phyloP scores from a whole-genome alignment of 2,888 invertebrate species.

The Melanophora roralis region DNA sequence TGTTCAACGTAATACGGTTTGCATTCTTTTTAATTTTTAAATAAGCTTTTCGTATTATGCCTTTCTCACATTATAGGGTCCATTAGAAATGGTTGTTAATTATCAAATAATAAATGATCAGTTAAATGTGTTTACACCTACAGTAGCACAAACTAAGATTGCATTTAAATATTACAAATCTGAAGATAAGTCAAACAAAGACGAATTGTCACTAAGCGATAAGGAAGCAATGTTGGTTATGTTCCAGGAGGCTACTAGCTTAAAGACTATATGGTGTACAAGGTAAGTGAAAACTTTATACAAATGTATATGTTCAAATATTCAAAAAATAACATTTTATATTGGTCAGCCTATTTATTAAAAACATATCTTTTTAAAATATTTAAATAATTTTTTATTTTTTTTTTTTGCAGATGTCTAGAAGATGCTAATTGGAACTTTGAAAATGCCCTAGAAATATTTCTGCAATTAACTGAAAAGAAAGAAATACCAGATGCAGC shows the following conservation, averaged over 20 bases:
- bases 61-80: slow-evolving; percentile 65
- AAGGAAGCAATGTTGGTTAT: slow-evolving; percentile 70
- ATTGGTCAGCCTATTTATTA: too few species aligned
- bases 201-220: slow-evolving; percentile 63
- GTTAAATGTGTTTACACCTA: slow-evolving; percentile 69
- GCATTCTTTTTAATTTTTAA: background rate
- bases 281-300: slow-evolving; percentile 53
- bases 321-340: too few species aligned
- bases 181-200: slow-evolving; percentile 29
- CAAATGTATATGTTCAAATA: too few species aligned
- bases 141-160: slow-evolving; percentile 64
- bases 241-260: slow-evolving; percentile 70
- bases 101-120: slow-evolving; percentile 72
- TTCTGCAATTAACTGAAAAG: slow-evolving; percentile 63
- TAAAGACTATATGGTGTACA: slow-evolving; percentile 72
- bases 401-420: slow-evolving; percentile 64
- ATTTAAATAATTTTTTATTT: background rate
- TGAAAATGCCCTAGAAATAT: slow-evolving; percentile 66
- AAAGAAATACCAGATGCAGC: slow-evolving; percentile 69
- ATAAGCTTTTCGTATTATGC: background rate
- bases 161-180: slow-evolving; percentile 68
- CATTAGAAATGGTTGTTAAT: slow-evolving; percentile 63
- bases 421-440: slow-evolving; percentile 72
- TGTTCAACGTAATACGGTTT: slow-evolving; percentile 61
- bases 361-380: too few species aligned